Evolutionary conservation across 1,140 invertebrate genomes (phyloP).

Genomic region (Dendrolimus kikuchii): DNA sequence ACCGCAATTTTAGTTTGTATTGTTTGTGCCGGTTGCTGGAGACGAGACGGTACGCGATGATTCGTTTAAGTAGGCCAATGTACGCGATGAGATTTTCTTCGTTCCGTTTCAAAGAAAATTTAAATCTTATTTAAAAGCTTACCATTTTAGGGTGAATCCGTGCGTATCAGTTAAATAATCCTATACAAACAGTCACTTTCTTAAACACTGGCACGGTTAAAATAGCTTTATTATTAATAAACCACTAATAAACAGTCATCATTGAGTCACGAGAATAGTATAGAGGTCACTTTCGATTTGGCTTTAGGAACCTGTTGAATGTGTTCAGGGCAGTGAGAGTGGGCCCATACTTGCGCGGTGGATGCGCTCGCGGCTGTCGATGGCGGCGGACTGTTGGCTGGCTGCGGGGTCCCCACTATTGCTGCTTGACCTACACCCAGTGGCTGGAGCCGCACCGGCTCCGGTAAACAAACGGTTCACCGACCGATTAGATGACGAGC

Average conservation of each 20-base stretch:
- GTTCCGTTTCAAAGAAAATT: background rate
- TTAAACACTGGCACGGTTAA: conserved; percentile 33
- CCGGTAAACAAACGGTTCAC: conserved; percentile 68
- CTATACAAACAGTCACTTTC: conserved; percentile 40
- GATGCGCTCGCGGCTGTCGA: conserved; percentile 42
- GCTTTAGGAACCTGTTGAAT: conserved; percentile 22
- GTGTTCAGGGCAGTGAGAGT: conserved; percentile 21
- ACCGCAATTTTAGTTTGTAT: conserved; percentile 6
- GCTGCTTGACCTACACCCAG: conserved; percentile 54
- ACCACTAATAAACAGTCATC: conserved; percentile 38
- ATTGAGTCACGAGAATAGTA: conserved; percentile 38
- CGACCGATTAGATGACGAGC: conserved; percentile 53
- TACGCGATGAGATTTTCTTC: conserved; percentile 27
- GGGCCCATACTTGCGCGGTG: conserved; percentile 41
- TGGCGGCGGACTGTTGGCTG: conserved; percentile 41
- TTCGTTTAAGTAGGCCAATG: conserved; percentile 30
- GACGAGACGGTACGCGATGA: conserved; percentile 7
- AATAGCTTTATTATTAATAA: conserved; percentile 16
- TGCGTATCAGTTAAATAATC: conserved; percentile 23
- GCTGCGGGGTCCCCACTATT: conserved; percentile 33
- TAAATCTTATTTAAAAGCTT: conserved; percentile 16
- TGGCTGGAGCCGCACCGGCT: conserved; percentile 33
- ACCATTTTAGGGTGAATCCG: conserved; percentile 42
- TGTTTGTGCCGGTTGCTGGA: conserved; percentile 16
- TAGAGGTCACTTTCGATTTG: conserved; percentile 41